Conservation (phyloP, 2,113 vertebrate genomes). For the Artemisiospiza belli region DNA sequence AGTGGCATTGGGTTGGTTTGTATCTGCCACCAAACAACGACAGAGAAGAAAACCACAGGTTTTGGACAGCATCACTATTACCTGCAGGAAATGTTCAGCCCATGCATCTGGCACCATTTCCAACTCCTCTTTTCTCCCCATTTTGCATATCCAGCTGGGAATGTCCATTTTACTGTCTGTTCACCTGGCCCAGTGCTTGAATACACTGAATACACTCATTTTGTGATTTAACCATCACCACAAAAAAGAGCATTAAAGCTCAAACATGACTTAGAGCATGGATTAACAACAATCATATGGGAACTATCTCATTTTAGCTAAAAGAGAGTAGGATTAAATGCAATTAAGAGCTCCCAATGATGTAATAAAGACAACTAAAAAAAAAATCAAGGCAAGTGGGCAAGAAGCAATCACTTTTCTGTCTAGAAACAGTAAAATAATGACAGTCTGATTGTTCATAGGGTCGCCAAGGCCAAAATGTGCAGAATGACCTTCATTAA, state of each 20-base stretch:
- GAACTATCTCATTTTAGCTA: conserved; percentile 2
- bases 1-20: neutral
- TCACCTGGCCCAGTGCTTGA: neutral
- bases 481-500: conserved; percentile 77
- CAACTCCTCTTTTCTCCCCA: neutral
- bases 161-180: neutral
- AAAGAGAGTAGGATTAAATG: conserved; percentile 14
- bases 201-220: neutral
- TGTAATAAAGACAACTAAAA: conserved; percentile 23
- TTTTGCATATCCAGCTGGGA: neutral
- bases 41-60: neutral
- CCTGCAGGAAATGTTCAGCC: neutral
- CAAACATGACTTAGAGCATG: neutral
- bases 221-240: neutral
- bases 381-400: neutral
- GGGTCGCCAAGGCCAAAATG: conserved; percentile 72
- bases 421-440: conserved; percentile 50
- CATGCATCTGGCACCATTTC: neutral
- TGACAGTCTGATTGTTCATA: conserved; percentile 32
- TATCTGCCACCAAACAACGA: neutral
- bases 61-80: neutral
- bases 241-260: neutral
- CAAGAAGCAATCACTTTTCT: conserved; percentile 42
- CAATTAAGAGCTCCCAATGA: conserved; percentile 49
- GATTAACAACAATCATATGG: conserved; percentile 11